These are phyloP conservation scores for Tauraco hartlaubi DNA, from an alignment of 2,797 vertebrate genomes.

Conservation along the genomic window DNA sequence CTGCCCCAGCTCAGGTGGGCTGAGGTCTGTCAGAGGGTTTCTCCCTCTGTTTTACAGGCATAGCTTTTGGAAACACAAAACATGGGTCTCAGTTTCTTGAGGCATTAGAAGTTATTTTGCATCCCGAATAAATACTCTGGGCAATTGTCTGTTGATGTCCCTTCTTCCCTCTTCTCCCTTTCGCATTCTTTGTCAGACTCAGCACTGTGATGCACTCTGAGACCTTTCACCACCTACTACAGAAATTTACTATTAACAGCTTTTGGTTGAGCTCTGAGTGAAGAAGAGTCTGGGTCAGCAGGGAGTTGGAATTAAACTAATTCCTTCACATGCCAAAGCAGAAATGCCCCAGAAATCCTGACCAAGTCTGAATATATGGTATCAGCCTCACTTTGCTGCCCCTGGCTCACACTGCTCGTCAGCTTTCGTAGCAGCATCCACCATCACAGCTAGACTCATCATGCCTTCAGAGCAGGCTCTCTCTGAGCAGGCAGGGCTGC, in stretches of 20 bases:
- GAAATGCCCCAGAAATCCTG: neutral
- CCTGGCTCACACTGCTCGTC: neutral
- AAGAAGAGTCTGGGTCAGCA: neutral
- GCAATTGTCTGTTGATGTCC: neutral
- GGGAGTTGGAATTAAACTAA: neutral
- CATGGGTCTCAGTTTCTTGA: neutral
- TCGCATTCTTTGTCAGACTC: neutral
- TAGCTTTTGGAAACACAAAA: neutral
- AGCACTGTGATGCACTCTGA: neutral
- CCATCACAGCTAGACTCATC: neutral
- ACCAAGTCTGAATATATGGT: neutral
- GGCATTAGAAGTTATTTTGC: neutral
- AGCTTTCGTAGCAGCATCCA: neutral
- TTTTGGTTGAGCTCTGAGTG: neutral
- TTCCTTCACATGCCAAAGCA: neutral
- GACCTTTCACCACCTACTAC: neutral
- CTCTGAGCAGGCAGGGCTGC: neutral
- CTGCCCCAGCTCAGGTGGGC: neutral
- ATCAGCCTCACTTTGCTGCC: neutral
- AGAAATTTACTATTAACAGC: neutral
- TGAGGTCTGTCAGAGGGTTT: neutral
- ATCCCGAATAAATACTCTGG: neutral
- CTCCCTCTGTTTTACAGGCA: neutral
- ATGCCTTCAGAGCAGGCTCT: neutral
- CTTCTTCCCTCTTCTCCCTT: neutral